A percentile compares a stretch with the other conserved stretches of the same genome.
Conservation (phyloP, 2,888 invertebrate genomes). For the Clusia tigrina region DNA sequence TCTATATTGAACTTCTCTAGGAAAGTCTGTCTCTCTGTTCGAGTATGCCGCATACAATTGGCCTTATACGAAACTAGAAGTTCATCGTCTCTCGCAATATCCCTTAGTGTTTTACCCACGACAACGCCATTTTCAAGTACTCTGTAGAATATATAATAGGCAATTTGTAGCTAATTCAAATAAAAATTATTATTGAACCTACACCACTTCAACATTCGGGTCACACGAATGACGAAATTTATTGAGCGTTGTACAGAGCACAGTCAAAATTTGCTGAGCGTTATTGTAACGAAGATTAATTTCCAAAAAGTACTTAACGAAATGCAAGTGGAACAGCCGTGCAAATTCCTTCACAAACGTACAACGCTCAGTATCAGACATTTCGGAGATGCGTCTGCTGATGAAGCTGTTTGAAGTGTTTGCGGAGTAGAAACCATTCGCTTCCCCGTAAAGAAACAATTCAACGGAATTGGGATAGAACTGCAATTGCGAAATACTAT, state of each 20-base stretch:
- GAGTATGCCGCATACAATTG: constrained; percentile 24
- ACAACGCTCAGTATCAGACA: constrained; percentile 29
- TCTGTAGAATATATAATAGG: constrained; percentile 26
- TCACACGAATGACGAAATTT: constrained; percentile 37
- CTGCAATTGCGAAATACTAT: constrained; percentile 32
- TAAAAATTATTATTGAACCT: constrained; percentile 20
- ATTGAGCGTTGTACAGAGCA: constrained; percentile 34
- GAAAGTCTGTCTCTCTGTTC: constrained; percentile 15
- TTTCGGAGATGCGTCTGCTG: constrained; percentile 27
- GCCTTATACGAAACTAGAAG: constrained; percentile 38
- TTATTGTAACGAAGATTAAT: constrained; percentile 18
- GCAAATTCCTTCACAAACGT: constrained; percentile 35
- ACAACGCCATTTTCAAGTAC: constrained; percentile 37
- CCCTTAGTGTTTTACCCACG: constrained; percentile 34
- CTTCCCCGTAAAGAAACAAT: constrained; percentile 24
- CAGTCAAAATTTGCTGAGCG: constrained; percentile 29
- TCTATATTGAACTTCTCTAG: constrained; percentile 24
- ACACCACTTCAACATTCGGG: constrained; percentile 41
- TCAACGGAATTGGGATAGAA: constrained; percentile 27
- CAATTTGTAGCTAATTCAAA: neutral
- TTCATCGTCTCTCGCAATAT: constrained; percentile 37
- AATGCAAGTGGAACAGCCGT: constrained; percentile 32
- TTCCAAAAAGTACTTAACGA: constrained; percentile 33
- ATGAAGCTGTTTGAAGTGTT: constrained; percentile 13
- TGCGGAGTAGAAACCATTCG: constrained; percentile 21